Evolutionary conservation across 2,113 vertebrate genomes (phyloP).

Genomic region (Dascyllus trimaculatus): DNA sequence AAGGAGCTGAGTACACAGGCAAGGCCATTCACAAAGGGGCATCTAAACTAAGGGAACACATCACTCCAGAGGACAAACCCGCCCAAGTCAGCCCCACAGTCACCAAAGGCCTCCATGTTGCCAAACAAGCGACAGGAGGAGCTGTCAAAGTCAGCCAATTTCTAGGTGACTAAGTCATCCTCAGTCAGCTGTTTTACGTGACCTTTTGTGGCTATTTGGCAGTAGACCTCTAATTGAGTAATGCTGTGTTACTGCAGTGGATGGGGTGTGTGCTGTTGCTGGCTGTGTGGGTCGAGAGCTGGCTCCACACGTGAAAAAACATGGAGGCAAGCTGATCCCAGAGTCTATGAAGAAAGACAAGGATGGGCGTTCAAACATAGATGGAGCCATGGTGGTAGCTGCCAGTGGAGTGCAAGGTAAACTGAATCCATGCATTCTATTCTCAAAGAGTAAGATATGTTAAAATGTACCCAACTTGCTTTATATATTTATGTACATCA

Average conservation of each 20-base stretch:
- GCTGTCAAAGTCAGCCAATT: conserved; percentile 98
- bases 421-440: not conserved
- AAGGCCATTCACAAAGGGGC: conserved; percentile 97
- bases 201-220: conserved; percentile 26
- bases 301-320: conserved; percentile 96
- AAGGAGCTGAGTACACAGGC: conserved; percentile 96
- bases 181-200: conserved; percentile 32
- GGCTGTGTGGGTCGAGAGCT: conserved; percentile 92
- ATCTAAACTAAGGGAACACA: conserved; percentile 93
- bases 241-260: conserved; percentile 85
- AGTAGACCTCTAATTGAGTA: conserved; percentile 27
- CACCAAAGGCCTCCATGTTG: conserved; percentile 91
- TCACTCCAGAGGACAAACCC: conserved; percentile 95
- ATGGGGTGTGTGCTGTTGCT: conserved; percentile 92
- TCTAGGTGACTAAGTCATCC: conserved; percentile 86
- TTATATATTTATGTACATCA: too few relatives aligned
- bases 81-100: conserved; percentile 92
- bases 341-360: conserved; percentile 96
- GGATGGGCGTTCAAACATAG: conserved; percentile 92
- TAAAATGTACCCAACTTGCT: too few relatives aligned
- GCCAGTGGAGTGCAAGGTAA: conserved; percentile 97
- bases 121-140: conserved; percentile 96
- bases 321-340: conserved; percentile 95
- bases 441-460: not conserved
- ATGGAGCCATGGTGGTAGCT: conserved; percentile 96